Base-by-base conservation (phyloP, 2,113 vertebrate species). In the Lepus timidus region DNA sequence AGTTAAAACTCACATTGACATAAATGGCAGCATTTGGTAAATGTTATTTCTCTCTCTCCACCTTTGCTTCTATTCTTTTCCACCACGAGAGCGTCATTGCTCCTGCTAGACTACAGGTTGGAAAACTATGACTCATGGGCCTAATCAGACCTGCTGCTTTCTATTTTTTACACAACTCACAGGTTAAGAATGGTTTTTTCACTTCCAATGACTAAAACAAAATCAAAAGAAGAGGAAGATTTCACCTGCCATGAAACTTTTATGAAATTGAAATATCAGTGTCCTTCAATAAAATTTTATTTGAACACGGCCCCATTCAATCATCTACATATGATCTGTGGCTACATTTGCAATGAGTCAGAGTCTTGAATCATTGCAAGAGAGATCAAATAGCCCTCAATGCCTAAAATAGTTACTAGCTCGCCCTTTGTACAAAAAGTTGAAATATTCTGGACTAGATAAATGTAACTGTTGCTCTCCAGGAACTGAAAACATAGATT, bases 401-500 rank as follows among this genome's bases (percentile, higher is more conserved):
- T 55, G 73, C 10, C 49, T 70, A 9, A n/a, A 25, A 25, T 20
- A 62, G 3, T 78, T 70, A n/a, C 23, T 75, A 1, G 88, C 36
- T 27, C 20, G 9, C 29, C 22, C 58, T 90, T 82, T 22, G 76
- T 33, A 91, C 20, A 39, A 36, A 55, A 87, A 70, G 25, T 0
- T 19, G 19, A 58, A 58, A 58, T 67, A 49, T 16, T 10, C 9
- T n/a, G 55, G 7, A 82, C 10, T 17, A 86, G 11, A 27, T 13
- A 36, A 29, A 74, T 17, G 55, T n/a, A 65, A 75, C 14, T n/a
- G 0, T 11, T 94, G 55, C 4, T 86, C 14, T 4, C 71, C 52
- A 84, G 64, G n/a, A 96, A 80, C 36, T 85, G 25, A 44, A 91
- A 88, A 62, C 36, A 39, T 13, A 80, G 33, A 31, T 29, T 81